Percentiles rank a stretch among this genome's conserved stretches.
phyloP scores from a whole-genome alignment of 2,113 vertebrate genomes.

The Charadrius vociferus region DNA sequence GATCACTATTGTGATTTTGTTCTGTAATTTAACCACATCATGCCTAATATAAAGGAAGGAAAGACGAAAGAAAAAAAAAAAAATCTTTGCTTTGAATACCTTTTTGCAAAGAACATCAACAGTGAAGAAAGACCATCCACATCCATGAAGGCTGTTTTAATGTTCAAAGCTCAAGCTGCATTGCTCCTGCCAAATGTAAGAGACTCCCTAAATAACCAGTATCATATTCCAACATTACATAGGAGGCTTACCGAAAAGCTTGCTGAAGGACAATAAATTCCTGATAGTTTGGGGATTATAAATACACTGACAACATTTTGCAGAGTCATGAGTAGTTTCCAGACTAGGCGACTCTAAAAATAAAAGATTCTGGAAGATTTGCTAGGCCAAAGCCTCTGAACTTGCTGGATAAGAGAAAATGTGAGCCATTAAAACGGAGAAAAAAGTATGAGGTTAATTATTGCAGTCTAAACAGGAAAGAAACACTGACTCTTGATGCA shows the following conservation, averaged over 20 bases:
- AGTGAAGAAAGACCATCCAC: not conserved
- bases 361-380: not conserved
- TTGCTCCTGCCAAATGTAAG: not conserved
- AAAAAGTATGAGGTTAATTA: not conserved
- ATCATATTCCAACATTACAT: not conserved
- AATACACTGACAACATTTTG: not conserved
- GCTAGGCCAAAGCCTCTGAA: not conserved
- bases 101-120: not conserved
- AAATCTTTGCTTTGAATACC: not conserved
- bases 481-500: not conserved
- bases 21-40: not conserved
- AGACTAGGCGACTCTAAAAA: not conserved
- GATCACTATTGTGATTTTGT: not conserved
- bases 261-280: conserved; percentile 5
- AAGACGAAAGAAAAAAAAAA: not conserved
- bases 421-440: not conserved
- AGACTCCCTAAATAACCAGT: not conserved
- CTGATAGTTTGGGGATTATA: not conserved
- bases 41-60: not conserved
- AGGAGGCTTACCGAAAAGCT: not conserved
- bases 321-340: not conserved
- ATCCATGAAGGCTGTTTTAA: not conserved
- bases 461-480: not conserved
- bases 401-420: not conserved
- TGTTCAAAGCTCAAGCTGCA: not conserved